A percentile compares a stretch with the other conserved stretches of the same genome.
Conservation (phyloP, 2,113 vertebrate species). For the Calidris pugnax region DNA sequence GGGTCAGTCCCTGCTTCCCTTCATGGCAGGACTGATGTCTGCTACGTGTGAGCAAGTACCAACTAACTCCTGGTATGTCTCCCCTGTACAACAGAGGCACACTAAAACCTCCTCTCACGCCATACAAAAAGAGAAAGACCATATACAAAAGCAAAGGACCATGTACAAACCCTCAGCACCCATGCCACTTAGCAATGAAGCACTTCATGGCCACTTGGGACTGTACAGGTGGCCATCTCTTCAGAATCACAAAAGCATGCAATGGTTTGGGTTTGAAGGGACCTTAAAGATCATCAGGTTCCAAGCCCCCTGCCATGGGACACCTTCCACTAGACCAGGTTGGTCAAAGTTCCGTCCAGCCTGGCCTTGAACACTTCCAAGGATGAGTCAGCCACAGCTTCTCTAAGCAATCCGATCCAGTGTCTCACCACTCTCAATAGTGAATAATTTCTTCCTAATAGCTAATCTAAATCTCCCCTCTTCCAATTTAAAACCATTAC, state of each 20-base stretch:
- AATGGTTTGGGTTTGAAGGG: background rate
- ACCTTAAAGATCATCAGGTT: background rate
- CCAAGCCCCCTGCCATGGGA: background rate
- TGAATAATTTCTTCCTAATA: background rate
- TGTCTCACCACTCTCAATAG: background rate
- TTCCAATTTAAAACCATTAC: background rate
- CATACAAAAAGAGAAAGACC: background rate
- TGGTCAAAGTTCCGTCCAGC: background rate
- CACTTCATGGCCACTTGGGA: accelerated
- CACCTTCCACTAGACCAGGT: background rate
- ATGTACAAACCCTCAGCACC: accelerated
- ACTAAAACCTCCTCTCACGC: background rate
- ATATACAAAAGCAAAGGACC: background rate
- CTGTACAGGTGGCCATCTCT: background rate
- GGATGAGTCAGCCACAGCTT: no score
- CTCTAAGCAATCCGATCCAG: background rate
- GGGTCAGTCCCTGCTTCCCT: background rate
- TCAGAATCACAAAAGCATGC: background rate
- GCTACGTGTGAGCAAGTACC: accelerated
- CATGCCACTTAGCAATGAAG: background rate
- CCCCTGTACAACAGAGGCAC: background rate
- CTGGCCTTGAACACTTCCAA: background rate
- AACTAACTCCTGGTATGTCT: background rate
- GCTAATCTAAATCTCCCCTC: background rate
- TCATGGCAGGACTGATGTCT: background rate